These are phyloP conservation scores for Brachionus angularis DNA, from an alignment of 1,140 invertebrate species.

Conservation along the genomic window DNA sequence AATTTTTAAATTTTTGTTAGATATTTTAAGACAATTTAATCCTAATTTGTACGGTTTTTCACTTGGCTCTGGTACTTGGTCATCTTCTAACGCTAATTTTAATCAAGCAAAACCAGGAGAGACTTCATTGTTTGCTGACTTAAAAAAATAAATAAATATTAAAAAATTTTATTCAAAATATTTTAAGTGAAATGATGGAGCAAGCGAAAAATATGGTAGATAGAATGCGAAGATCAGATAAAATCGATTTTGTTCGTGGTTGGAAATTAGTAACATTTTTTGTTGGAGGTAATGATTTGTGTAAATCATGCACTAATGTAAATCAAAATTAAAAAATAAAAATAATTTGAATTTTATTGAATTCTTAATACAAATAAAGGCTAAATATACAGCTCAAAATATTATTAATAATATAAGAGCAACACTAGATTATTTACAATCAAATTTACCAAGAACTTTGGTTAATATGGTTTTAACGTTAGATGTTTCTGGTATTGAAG, in stretches of 20 bases:
- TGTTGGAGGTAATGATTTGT: conserved; percentile 77
- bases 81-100: conserved; percentile 48
- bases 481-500: conserved; percentile 51
- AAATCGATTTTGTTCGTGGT: conserved; percentile 56
- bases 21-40: conserved; percentile 55
- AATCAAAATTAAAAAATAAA: conserved; percentile 34
- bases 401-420: conserved; percentile 66
- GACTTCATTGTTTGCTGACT: conserved; percentile 46
- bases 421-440: conserved; percentile 63
- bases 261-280: conserved; percentile 79
- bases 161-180: not conserved
- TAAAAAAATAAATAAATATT: not conserved
- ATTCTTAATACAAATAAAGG: conserved; percentile 45
- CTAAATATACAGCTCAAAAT: conserved; percentile 53
- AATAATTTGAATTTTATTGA: not conserved
- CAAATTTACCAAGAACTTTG: conserved; percentile 68
- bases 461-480: conserved; percentile 72
- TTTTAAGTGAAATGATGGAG: conserved; percentile 63
- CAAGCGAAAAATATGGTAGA: conserved; percentile 67
- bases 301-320: conserved; percentile 64
- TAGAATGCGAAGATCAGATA: conserved; percentile 65
- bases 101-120: conserved; percentile 53
- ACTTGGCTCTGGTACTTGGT: conserved; percentile 47
- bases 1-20: conserved; percentile 45
- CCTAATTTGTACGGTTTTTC: conserved; percentile 54